phyloP scores from a whole-genome alignment of 2,113 vertebrate species.

The Leucopsar rothschildi region DNA sequence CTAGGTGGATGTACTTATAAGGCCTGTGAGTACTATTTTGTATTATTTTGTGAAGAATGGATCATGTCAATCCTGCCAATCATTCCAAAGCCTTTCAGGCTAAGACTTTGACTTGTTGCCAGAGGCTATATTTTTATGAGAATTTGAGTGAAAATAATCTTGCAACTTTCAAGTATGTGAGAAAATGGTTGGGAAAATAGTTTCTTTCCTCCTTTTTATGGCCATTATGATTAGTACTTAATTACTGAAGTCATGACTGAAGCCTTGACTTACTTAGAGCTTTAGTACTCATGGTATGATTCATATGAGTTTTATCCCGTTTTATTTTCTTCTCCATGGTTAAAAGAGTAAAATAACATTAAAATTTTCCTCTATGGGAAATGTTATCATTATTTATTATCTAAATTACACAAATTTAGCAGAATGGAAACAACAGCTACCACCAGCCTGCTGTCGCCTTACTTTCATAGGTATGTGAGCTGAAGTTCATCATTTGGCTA shows the following conservation, averaged over 20 bases:
- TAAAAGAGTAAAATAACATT: background rate
- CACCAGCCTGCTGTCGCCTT: background rate
- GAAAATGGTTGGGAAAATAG: background rate
- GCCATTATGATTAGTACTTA: background rate
- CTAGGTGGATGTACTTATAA: background rate
- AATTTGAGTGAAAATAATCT: background rate
- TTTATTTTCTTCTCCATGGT: background rate
- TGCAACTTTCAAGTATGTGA: background rate
- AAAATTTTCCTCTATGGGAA: background rate
- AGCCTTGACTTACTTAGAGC: background rate
- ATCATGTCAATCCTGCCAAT: slow-evolving; percentile 23
- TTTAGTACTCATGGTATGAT: background rate
- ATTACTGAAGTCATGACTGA: background rate
- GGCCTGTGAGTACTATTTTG: background rate
- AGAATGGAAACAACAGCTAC: background rate
- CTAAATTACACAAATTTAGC: background rate
- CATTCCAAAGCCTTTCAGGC: background rate
- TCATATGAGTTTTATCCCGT: background rate
- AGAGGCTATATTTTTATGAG: slow-evolving; percentile 3
- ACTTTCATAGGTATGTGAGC: background rate
- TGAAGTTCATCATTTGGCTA: background rate
- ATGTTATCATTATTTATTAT: background rate
- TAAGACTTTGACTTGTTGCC: background rate
- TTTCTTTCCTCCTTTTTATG: background rate
- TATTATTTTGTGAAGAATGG: background rate